Evolutionary conservation across 2,888 invertebrate species (phyloP).

Genomic region (Elegia similella): DNA sequence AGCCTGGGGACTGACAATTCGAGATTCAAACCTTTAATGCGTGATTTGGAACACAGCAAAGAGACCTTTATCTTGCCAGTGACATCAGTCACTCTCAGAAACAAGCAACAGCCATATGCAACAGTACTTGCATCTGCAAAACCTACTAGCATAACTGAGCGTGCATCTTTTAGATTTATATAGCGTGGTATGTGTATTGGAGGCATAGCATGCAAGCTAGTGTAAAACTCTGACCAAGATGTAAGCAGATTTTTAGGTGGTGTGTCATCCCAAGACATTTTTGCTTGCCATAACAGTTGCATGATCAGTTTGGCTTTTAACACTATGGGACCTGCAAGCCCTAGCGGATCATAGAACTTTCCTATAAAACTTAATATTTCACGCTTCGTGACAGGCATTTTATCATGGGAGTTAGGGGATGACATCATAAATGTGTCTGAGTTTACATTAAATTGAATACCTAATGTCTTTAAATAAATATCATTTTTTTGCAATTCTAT

Average conservation of each 20-base stretch:
- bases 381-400: conserved; percentile 25
- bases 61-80: too few relatives aligned
- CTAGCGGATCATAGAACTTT: conserved; percentile 27
- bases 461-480: background rate
- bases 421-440: background rate
- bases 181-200: too few relatives aligned
- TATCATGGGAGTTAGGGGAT: background rate
- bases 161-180: too few relatives aligned
- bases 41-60: too few relatives aligned
- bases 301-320: conserved; percentile 24
- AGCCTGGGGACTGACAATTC: too few relatives aligned
- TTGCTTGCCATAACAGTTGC: conserved; percentile 18
- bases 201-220: background rate
- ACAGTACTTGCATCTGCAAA: too few relatives aligned
- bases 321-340: conserved; percentile 25
- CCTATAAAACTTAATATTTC: conserved; percentile 26
- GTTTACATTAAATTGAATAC: conserved; percentile 3
- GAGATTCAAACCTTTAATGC: too few relatives aligned
- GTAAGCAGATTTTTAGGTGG: too few relatives aligned
- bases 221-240: background rate
- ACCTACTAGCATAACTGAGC: too few relatives aligned
- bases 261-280: conserved; percentile 12
- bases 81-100: too few relatives aligned
- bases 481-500: background rate
- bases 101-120: too few relatives aligned